Evolutionary conservation across 2,113 vertebrate genomes (phyloP).

Genomic region (Microcebus lehilahytsara): DNA sequence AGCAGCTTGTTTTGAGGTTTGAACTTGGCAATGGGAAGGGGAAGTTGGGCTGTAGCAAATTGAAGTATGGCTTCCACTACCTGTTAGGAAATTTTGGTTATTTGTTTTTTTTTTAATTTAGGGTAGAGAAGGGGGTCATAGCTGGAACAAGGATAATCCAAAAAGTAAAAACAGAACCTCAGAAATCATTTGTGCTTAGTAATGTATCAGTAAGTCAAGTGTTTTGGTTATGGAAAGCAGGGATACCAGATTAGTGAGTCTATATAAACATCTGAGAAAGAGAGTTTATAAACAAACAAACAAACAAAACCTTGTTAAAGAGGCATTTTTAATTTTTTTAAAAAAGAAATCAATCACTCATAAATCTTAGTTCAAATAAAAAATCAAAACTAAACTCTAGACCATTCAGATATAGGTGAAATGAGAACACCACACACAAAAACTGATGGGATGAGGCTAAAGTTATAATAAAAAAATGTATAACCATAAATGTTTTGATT

Average conservation of each 20-base stretch:
- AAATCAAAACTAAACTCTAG: conserved; percentile 5
- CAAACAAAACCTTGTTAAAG: background rate
- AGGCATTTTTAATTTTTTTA: background rate
- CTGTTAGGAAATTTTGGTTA: background rate
- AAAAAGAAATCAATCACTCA: background rate
- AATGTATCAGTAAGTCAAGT: background rate
- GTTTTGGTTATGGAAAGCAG: background rate
- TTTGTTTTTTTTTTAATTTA: background rate
- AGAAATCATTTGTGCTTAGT: conserved; percentile 9
- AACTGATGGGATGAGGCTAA: background rate
- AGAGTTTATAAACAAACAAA: background rate
- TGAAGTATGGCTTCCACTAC: conserved; percentile 14
- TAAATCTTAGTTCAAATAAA: conserved; percentile 20
- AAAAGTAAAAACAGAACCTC: background rate
- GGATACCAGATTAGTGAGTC: background rate
- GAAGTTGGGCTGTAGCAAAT: conserved; percentile 10
- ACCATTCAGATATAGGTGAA: background rate
- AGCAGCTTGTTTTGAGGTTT: conserved; percentile 58
- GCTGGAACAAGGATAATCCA: background rate
- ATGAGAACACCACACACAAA: background rate
- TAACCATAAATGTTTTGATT: background rate
- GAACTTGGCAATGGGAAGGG: conserved; percentile 54
- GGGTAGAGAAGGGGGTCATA: background rate
- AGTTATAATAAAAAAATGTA: background rate
- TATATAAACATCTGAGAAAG: conserved; percentile 12